A percentile compares a stretch with the other conserved stretches of the same genome.
These are phyloP conservation scores for Diloba caeruleocephala DNA, from an alignment of 2,888 invertebrate species.

Conservation along the genomic window DNA sequence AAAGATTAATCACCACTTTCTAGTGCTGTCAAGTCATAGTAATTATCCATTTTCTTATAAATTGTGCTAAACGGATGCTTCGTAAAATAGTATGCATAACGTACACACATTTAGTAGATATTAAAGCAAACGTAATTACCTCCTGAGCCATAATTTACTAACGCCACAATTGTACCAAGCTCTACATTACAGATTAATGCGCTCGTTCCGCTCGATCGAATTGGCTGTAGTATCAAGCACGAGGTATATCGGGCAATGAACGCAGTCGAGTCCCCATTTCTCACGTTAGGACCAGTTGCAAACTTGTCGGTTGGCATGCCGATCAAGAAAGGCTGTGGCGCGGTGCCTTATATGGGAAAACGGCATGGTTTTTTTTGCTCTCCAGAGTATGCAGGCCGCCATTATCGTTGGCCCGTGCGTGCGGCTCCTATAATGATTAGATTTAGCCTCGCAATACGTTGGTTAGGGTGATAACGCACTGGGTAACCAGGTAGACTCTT, in stretches of 20 bases:
- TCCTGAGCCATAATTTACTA: conserved; percentile 31
- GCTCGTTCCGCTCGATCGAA: conserved; percentile 55
- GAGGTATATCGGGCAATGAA: conserved; percentile 75
- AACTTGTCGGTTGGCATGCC: conserved; percentile 81
- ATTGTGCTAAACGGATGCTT: conserved; percentile 19
- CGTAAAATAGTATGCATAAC: conserved; percentile 21
- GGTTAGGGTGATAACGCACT: conserved; percentile 18
- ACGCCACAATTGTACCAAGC: conserved; percentile 45
- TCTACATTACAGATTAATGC: conserved; percentile 52
- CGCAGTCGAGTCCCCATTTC: conserved; percentile 77
- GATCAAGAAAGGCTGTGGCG: conserved; percentile 81
- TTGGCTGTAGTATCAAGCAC: conserved; percentile 66
- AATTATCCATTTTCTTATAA: conserved; percentile 31
- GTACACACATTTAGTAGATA: conserved; percentile 20
- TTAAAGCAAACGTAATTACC: conserved; percentile 25
- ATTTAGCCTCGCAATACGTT: conserved; percentile 46
- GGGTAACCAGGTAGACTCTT: neutral
- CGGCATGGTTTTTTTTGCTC: conserved; percentile 79
- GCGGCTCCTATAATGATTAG: conserved; percentile 66
- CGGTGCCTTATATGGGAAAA: conserved; percentile 82
- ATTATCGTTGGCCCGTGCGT: conserved; percentile 65
- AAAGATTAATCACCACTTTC: conserved; percentile 29
- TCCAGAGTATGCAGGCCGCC: conserved; percentile 68
- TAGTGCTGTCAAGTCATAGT: conserved; percentile 20
- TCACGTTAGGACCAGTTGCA: conserved; percentile 80